Conservation (phyloP, 2,797 vertebrate species). For the Myioborus miniatus region DNA sequence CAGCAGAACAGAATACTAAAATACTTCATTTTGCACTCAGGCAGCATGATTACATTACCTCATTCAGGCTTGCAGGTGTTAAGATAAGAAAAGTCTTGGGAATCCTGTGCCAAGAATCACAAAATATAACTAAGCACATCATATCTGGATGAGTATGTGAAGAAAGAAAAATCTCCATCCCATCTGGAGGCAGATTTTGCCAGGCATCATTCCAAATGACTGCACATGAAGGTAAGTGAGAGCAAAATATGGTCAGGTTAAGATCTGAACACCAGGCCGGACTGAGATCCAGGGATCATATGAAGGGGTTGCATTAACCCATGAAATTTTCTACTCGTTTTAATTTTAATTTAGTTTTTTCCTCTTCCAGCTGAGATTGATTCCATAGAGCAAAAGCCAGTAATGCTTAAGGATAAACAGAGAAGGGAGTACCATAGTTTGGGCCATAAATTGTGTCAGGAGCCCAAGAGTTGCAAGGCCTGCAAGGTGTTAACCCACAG, state of each 20-base stretch:
- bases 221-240: not conserved
- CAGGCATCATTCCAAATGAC: not conserved
- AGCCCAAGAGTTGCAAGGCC: not conserved
- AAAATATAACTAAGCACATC: not conserved
- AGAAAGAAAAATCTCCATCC: not conserved
- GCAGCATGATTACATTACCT: not conserved
- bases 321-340: not conserved
- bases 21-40: not conserved
- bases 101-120: not conserved
- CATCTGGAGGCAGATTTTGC: not conserved
- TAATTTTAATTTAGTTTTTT: not conserved
- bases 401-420: conserved; percentile 1
- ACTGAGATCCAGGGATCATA: not conserved
- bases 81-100: not conserved
- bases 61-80: not conserved
- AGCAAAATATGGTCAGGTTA: not conserved
- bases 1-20: not conserved
- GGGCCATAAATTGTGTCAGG: not conserved
- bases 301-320: not conserved
- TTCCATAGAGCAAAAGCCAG: not conserved
- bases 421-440: not conserved
- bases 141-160: not conserved
- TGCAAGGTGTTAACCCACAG: not conserved
- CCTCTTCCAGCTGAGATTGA: not conserved
- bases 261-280: not conserved